phyloP scores from a whole-genome alignment of 2,888 invertebrate species.

The Lordiphosa fenestrarum region DNA sequence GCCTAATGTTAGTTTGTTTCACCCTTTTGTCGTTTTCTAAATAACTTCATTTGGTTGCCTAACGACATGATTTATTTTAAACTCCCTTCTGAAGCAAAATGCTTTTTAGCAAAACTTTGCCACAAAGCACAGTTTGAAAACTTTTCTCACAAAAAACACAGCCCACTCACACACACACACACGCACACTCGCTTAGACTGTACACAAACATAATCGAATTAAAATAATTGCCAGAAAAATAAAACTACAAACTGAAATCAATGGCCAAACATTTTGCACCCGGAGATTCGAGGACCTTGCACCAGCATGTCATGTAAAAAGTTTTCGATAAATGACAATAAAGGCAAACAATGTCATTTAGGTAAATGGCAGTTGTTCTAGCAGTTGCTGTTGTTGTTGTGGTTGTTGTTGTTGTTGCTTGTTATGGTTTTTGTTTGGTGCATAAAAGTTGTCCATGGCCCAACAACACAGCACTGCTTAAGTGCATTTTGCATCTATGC shows the following conservation, averaged over 20 bases:
- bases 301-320: constrained; percentile 38
- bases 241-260: constrained; percentile 40
- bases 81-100: constrained; percentile 4
- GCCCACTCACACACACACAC: constrained; percentile 3
- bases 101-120: constrained; percentile 14
- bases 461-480: constrained; percentile 27
- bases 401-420: constrained; percentile 19
- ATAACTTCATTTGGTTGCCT: not conserved
- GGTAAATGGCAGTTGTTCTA: constrained; percentile 53
- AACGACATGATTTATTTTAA: constrained; percentile 1
- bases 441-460: constrained; percentile 50
- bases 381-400: constrained; percentile 23
- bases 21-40: too few relatives aligned
- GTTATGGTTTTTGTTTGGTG: constrained; percentile 11
- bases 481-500: constrained; percentile 47
- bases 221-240: constrained; percentile 59
- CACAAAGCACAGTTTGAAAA: constrained; percentile 37
- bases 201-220: constrained; percentile 60
- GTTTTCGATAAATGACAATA: constrained; percentile 74
- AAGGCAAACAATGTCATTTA: constrained; percentile 69
- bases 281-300: constrained; percentile 20
- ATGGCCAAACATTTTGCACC: constrained; percentile 50
- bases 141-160: constrained; percentile 31
- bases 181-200: constrained; percentile 15
- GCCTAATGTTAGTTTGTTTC: too few relatives aligned